These are phyloP conservation scores for Brachyhypopomus gauderio DNA, from an alignment of 2,113 vertebrate genomes.

Conservation along the genomic window DNA sequence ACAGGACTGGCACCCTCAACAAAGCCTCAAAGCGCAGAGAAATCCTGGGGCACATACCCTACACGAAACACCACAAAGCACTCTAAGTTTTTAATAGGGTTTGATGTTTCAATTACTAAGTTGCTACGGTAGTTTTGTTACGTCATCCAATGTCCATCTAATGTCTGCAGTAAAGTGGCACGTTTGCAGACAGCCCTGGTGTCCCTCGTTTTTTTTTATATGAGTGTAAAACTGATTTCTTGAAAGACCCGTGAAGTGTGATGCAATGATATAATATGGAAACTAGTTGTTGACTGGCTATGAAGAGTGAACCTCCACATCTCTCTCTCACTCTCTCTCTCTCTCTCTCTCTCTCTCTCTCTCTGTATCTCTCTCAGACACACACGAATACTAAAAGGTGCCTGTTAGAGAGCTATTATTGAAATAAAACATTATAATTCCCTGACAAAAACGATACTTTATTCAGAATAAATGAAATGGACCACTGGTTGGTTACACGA, in stretches of 20 bases:
- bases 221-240: background rate
- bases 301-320: background rate
- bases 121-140: too few relatives aligned
- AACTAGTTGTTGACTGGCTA: background rate
- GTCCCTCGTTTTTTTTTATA: too few relatives aligned
- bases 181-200: too few relatives aligned
- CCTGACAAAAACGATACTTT: background rate
- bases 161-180: too few relatives aligned
- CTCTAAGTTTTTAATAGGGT: too few relatives aligned
- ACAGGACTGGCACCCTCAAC: too few relatives aligned
- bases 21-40: too few relatives aligned
- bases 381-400: background rate
- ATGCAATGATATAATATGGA: conserved; percentile 4
- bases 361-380: background rate
- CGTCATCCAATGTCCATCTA: too few relatives aligned
- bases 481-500: background rate
- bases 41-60: too few relatives aligned
- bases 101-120: too few relatives aligned
- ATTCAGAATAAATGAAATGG: background rate
- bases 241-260: background rate
- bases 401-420: background rate
- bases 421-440: background rate
- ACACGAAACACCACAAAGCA: too few relatives aligned
- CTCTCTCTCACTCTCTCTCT: background rate
- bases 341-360: background rate